These are phyloP conservation scores for Drosophila athabasca DNA, from an alignment of 1,140 invertebrate species.

Conservation along the genomic window DNA sequence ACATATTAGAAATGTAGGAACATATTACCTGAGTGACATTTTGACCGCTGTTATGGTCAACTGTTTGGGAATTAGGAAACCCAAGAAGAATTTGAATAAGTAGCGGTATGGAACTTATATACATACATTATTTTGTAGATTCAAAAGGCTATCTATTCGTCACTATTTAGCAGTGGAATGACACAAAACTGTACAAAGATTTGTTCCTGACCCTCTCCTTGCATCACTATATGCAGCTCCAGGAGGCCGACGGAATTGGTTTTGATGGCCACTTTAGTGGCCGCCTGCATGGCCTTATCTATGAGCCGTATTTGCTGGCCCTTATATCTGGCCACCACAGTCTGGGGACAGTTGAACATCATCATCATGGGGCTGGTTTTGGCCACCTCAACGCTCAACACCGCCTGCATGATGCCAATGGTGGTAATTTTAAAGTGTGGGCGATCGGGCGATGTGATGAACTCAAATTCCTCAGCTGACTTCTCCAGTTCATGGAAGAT, in stretches of 20 bases:
- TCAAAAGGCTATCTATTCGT: conserved; percentile 17
- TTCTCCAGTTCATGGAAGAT: conserved; percentile 92
- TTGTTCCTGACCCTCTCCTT: conserved; percentile 85
- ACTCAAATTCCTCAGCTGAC: conserved; percentile 91
- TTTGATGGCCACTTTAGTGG: conserved; percentile 87
- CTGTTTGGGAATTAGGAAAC: too few species aligned
- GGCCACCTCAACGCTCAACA: conserved; percentile 91
- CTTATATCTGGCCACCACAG: conserved; percentile 88
- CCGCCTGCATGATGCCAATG: conserved; percentile 87
- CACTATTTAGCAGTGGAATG: conserved; percentile 56
- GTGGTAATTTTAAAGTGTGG: conserved; percentile 93
- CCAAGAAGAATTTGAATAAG: too few species aligned
- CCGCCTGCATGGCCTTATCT: conserved; percentile 91
- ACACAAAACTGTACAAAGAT: conserved; percentile 87
- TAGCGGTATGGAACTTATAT: too few species aligned
- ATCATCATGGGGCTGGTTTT: conserved; percentile 93
- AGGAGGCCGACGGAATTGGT: conserved; percentile 86
- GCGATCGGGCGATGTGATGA: conserved; percentile 90
- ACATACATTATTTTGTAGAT: too few species aligned
- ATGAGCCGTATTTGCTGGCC: conserved; percentile 90
- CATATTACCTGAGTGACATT: too few species aligned
- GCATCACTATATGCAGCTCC: conserved; percentile 86
- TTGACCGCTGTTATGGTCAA: too few species aligned
- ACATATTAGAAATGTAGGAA: too few species aligned
- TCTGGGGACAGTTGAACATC: conserved; percentile 90